Base-by-base conservation (phyloP, 2,888 invertebrate species). In the Aquatica leii region DNA sequence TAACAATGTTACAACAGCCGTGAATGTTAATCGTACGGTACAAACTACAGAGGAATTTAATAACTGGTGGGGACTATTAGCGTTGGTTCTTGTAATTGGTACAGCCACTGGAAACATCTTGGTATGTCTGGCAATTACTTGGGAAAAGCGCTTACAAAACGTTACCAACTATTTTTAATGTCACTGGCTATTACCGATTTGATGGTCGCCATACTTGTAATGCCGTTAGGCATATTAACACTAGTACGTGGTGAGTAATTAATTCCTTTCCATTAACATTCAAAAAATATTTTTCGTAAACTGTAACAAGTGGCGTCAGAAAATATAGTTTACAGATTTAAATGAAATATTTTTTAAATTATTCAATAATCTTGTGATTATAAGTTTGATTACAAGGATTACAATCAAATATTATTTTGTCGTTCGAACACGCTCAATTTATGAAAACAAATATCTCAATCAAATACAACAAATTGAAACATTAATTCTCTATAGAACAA, bases 101-200 rank as follows among this genome's bases (percentile, higher is more conserved):
- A 96, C 96, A 0, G 94, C 94, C 0, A 90, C 94, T 1, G 97
- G 97, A 1, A 98, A 98, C 82, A 92, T 95, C 41, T 84, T 98
- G 63, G 98, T 98, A 50, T 97, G 97, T 76, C 82, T 97, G 73
- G 97, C 98, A 18, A 96, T 98, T 74, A 90, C 91, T 68, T 89
- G 93, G 88, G 97, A 98, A 80, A 87, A 94, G 59, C 86, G 96
- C 12, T 84, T 98, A 65, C 97, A 98, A 82, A 98, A 96, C 85
- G 95, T 97, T 64, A 98, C 97, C 75, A 98, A 98, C 83, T 97
- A 97, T 82, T 98, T 79, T 86, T 98, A 76, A 93, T 97, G 90
- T 97, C 97, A 3, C 82, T 98, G 78, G 97, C 97, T 56, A 92
- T 97, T 70, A 97, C 97, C 11, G 98, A 98, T 82, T 86, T 97